phyloP scores from a whole-genome alignment of 2,113 vertebrate species.

The Myotis yumanensis region DNA sequence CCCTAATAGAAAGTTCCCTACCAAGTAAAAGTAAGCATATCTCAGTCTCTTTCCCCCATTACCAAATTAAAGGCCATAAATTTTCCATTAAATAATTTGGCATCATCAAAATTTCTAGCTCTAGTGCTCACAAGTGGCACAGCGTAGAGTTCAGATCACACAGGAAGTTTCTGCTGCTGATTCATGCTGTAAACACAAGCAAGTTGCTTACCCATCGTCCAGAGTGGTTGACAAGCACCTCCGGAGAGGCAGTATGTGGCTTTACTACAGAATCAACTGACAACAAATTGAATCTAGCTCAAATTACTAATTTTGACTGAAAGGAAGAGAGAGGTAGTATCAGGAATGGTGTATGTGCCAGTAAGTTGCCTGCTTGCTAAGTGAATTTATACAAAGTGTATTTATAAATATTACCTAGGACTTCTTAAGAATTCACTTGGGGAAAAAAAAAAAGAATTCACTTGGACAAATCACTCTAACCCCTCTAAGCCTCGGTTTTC shows the following conservation, averaged over 20 bases:
- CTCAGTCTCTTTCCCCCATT: background rate
- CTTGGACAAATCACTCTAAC: background rate
- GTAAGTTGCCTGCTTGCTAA: background rate
- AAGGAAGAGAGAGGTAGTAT: conserved; percentile 8
- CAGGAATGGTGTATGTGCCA: background rate
- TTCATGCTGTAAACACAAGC: conserved; percentile 66
- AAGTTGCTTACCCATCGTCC: conserved; percentile 46
- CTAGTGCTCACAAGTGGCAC: conserved; percentile 52
- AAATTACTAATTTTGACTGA: conserved; percentile 63
- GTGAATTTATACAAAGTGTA: background rate
- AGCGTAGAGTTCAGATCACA: conserved; percentile 37
- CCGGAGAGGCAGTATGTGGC: conserved; percentile 7
- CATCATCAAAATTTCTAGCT: conserved; percentile 38
- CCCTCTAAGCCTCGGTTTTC: background rate
- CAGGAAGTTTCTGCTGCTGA: conserved; percentile 66
- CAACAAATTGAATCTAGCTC: conserved; percentile 50
- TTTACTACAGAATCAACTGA: conserved; percentile 49
- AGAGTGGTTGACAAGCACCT: conserved; percentile 48
- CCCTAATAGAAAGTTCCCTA: conserved; percentile 14
- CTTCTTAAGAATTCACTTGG: background rate
- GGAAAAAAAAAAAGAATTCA: no score
- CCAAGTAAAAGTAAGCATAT: background rate
- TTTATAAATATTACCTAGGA: background rate
- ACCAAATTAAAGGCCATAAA: background rate
- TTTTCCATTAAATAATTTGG: conserved; percentile 1